phyloP scores from a whole-genome alignment of 2,888 invertebrate species.

The Acanthosepion lycidas region DNA sequence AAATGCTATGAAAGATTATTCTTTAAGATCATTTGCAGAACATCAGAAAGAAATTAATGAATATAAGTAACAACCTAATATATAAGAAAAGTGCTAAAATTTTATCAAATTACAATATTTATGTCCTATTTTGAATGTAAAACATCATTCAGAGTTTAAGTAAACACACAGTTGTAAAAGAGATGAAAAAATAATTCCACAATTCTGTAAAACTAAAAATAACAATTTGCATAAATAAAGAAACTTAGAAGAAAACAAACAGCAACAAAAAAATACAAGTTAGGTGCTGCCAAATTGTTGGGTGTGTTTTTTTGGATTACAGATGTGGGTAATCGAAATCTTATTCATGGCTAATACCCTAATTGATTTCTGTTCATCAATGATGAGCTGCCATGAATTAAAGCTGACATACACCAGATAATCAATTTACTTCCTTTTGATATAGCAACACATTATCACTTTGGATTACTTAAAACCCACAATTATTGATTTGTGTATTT shows the following conservation, averaged over 20 bases:
- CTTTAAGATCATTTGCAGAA: too few species aligned
- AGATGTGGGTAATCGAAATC: neutral
- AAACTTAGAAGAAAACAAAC: neutral
- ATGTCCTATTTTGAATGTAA: too few species aligned
- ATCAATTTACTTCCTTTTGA: neutral
- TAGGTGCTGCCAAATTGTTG: neutral
- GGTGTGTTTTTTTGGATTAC: neutral
- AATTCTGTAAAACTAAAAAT: too few species aligned
- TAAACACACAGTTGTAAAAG: too few species aligned
- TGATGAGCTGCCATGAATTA: neutral
- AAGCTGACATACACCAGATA: neutral
- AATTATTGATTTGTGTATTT: neutral
- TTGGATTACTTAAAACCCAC: neutral
- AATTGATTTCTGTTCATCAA: neutral
- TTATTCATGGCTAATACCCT: neutral
- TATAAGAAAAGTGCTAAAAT: too few species aligned
- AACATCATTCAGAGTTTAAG: too few species aligned
- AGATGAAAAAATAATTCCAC: too few species aligned
- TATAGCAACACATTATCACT: neutral
- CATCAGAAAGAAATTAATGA: too few species aligned
- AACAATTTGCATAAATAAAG: neutral
- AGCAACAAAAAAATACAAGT: neutral
- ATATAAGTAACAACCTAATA: too few species aligned
- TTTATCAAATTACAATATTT: too few species aligned
- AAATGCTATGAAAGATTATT: too few species aligned